Conservation (phyloP, 2,888 invertebrate genomes). For the Boloria euphrosyne region DNA sequence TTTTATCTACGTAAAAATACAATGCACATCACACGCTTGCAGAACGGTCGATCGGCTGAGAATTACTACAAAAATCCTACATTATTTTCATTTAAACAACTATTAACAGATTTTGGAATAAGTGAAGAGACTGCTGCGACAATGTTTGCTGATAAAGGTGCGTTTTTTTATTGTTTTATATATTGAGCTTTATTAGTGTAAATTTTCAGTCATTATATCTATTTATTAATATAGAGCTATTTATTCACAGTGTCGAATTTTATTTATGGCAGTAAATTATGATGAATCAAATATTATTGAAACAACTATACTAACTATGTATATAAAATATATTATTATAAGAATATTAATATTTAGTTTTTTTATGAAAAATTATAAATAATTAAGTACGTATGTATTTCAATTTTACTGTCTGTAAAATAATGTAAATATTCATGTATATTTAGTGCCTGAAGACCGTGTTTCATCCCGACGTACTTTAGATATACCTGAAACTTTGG, state of each 20-base stretch:
- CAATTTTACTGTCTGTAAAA: background rate
- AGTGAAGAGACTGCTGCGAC: conserved; percentile 84
- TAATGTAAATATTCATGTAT: conserved; percentile 19
- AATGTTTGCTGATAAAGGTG: conserved; percentile 91
- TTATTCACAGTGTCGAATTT: too few relatives aligned
- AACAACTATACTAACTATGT: too few relatives aligned
- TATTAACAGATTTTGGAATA: conserved; percentile 87
- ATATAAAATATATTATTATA: too few relatives aligned
- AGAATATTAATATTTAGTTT: too few relatives aligned
- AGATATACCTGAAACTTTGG: conserved; percentile 86
- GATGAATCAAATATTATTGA: too few relatives aligned
- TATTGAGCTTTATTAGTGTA: background rate
- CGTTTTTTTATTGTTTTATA: conserved; percentile 33
- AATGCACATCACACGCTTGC: conserved; percentile 34
- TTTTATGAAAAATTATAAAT: too few relatives aligned
- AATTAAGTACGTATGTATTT: too few relatives aligned
- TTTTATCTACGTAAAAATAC: too few relatives aligned
- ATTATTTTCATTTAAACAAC: conserved; percentile 85
- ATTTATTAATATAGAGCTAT: too few relatives aligned
- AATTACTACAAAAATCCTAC: conserved; percentile 87
- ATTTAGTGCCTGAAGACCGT: conserved; percentile 87
- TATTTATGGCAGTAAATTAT: too few relatives aligned
- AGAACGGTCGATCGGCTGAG: conserved; percentile 91
- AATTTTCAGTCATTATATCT: too few relatives aligned
- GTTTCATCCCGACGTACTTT: conserved; percentile 88